Conservation (phyloP, 2,797 vertebrate species). For the Cyclopterus lumpus region DNA sequence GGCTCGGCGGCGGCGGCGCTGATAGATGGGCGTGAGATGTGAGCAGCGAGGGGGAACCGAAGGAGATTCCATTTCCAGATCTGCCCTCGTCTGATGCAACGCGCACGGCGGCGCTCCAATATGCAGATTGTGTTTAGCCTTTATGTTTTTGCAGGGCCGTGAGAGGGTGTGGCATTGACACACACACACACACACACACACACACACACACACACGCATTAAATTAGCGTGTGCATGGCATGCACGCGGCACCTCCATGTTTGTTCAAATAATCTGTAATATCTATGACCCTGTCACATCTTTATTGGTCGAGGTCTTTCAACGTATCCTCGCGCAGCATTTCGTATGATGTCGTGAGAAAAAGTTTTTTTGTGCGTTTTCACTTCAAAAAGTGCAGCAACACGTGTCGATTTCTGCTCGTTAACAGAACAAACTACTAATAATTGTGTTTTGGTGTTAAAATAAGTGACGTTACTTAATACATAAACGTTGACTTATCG, state of each 20-base stretch:
- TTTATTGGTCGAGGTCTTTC: background rate
- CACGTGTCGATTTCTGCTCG: too few species aligned
- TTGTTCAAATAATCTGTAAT: background rate
- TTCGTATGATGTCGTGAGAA: background rate
- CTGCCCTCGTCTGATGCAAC: constrained; percentile 58
- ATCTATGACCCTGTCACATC: background rate
- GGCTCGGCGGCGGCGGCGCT: constrained; percentile 38
- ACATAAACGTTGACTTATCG: too few species aligned
- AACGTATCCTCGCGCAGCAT: background rate
- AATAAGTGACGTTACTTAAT: too few species aligned
- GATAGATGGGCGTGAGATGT: constrained; percentile 69
- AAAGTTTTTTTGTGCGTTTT: background rate
- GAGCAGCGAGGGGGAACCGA: constrained; percentile 73
- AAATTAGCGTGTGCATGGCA: background rate
- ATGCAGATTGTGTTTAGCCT: constrained; percentile 73
- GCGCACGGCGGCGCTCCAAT: constrained; percentile 50
- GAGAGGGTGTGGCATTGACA: constrained; percentile 10
- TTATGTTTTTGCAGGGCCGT: constrained; percentile 58
- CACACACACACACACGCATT: background rate
- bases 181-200: background rate
- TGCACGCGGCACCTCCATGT: background rate
- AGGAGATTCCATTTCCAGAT: constrained; percentile 77
- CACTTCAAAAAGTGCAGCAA: too few species aligned
- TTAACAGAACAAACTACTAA: too few species aligned
- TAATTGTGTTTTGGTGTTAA: too few species aligned